Evolutionary conservation across 1,140 invertebrate genomes (phyloP).

Genomic region (Tetramorium parvispinum): DNA sequence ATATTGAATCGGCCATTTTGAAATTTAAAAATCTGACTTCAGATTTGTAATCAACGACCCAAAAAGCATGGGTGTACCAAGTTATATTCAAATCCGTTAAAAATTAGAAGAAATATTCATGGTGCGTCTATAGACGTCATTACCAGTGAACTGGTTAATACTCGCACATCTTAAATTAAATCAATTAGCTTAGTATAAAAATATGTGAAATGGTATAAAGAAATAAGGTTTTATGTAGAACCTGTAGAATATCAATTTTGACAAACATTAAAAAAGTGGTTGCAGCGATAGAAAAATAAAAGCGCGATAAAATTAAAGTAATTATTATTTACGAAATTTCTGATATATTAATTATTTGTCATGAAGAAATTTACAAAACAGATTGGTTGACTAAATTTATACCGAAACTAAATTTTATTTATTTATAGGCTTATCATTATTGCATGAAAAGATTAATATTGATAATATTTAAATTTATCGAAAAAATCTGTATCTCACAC

Average conservation of each 20-base stretch:
- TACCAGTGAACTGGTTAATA: no score
- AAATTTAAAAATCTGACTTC: no score
- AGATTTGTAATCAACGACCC: no score
- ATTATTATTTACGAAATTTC: neutral
- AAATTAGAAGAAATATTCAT: no score
- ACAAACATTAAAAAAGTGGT: neutral
- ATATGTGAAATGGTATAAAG: neutral
- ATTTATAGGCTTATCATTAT: neutral
- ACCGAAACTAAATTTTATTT: neutral
- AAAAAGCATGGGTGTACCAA: no score
- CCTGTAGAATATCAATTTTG: neutral
- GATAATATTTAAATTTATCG: neutral
- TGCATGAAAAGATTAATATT: neutral
- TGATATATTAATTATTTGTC: neutral
- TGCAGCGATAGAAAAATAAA: neutral
- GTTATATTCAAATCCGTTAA: no score
- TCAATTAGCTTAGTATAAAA: neutral
- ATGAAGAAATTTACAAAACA: neutral
- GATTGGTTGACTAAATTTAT: neutral
- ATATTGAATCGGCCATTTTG: no score
- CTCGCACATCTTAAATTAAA: neutral
- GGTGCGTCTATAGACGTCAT: no score
- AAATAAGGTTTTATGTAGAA: neutral
- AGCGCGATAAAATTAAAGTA: neutral
- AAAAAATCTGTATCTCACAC: neutral